Base-by-base conservation (phyloP, 2,797 vertebrate genomes). In the Argentina silus region DNA sequence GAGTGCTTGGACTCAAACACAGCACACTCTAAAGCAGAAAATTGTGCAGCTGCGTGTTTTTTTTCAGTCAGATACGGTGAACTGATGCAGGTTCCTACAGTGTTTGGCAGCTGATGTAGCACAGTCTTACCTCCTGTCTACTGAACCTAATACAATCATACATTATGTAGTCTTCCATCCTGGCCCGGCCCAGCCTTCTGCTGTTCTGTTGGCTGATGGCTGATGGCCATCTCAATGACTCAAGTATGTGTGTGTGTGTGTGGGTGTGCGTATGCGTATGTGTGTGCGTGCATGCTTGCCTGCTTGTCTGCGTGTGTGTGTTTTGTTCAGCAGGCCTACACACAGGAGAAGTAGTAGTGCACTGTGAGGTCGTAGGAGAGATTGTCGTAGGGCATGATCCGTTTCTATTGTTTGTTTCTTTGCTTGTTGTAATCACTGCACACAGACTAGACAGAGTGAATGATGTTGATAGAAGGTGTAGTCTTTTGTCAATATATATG, bases 141-240 rank as follows among this genome's bases (percentile, higher is more conserved):
- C 86, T 88, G 83, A 83, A 69, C 73, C 74, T 83, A 88, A 89
- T 87, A 83, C 81, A 74, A 80, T 89, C 89, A 85, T 88, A 17
- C 76, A 90, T 90, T 85, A 89, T 88, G 84, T 72, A 81, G 27
- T 4, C 74, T 47, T 7, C 1, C n/a, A 63, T 73, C 55, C 50
- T 53, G 57, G 17, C 9, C 43, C 9, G n/a, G 12, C 15, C 27
- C 14, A 50, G 23, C 50, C 59, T 27, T 23, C 15, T 47, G 43
- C 11, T 15, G 56, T 15, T 44, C 55, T 56, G 11, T 9, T 69
- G 48, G 44, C 23, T 60, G 21, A 59, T 69, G 48, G 44, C 23
- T 60, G 21, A 59, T 50, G 53, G 15, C 55, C 21, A 27, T 59
- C 15, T 50, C 27, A 67, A 17, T 47, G 63, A 66, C 44, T n/a